Base-by-base conservation (phyloP, 2,113 vertebrate species). In the Ceyx cyanopectus region DNA sequence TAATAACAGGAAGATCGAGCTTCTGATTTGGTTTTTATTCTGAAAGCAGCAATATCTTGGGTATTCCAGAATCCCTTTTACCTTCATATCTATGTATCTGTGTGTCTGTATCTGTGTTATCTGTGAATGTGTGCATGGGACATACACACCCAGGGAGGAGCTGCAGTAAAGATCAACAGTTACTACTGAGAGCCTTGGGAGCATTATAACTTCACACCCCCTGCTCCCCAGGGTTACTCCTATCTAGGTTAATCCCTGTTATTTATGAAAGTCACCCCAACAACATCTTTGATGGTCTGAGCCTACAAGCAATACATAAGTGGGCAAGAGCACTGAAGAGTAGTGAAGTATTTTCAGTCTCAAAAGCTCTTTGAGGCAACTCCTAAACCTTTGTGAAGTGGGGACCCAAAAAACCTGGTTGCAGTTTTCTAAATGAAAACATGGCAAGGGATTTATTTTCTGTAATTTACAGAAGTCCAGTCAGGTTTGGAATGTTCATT, bases 131-230 rank as follows among this genome's bases (percentile, higher is more conserved):
- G 29, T 68, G 32, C 21, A 16, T 7, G 26, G 41, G 20, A 40
- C 12, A 32, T 26, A 26, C 7, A 16, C 0, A 0, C 8, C 54
- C 0, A 0, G 32, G 29, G 13, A 91, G 8, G 20, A 12, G 5
- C 34, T n/a, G 21, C 19, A 69, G 43, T 8, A 10, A 27, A 75
- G n/a, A 43, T 48, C 18, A 61, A 19, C 1, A 0, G n/a, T 65
- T 40, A 54, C 30, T 79, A 46, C 41, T 3, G 1, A 16, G 11
- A 76, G 14, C 66, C 51, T 74, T 0, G 0, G 53, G 18, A 60
- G 8, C 17, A 40, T 46, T 63, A 58, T 7, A 3, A 10, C 6
- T 11, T 40, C n/a, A 4, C 2, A 29, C 11, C 2, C 7, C 4
- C 3, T 6, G 2, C 18, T 41, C 4, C 29, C 26, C 37, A 50